A percentile compares a stretch with the other conserved stretches of the same genome.
Evolutionary conservation across 2,113 vertebrate genomes (phyloP).

Genomic region (Chelonoidis abingdonii): DNA sequence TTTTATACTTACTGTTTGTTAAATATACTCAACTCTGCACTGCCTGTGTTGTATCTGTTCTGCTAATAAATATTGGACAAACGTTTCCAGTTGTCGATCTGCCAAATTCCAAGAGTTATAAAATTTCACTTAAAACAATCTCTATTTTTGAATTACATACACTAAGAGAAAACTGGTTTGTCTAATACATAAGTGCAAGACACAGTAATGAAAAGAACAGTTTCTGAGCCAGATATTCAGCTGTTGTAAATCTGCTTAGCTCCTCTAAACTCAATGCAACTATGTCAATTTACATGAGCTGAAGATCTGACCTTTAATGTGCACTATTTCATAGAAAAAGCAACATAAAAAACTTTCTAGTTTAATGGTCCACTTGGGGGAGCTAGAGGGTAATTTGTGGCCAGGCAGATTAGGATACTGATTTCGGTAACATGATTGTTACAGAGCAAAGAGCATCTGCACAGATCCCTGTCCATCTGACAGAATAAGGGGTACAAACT

Average conservation of each 20-base stretch:
- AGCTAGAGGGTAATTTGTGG: neutral
- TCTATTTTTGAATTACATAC: neutral
- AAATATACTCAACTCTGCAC: fast-evolving
- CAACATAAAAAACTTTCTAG: fast-evolving
- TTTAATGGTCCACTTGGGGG: slow-evolving; percentile 4
- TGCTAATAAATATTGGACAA: neutral
- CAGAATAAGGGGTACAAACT: neutral
- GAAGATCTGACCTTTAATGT: fast-evolving
- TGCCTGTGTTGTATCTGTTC: neutral
- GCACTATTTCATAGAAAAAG: fast-evolving
- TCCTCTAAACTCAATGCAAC: fast-evolving
- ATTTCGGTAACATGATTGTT: fast-evolving
- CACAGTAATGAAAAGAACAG: neutral
- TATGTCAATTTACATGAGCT: fast-evolving
- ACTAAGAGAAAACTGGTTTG: fast-evolving
- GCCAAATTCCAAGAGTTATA: neutral
- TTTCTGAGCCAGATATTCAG: fast-evolving
- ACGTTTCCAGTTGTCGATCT: neutral
- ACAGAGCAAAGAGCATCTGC: neutral
- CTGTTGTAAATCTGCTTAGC: fast-evolving
- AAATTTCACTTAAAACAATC: neutral
- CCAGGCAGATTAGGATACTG: neutral
- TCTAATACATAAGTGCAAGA: neutral
- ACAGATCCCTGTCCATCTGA: neutral
- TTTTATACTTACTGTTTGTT: neutral